Conservation (phyloP, 1,140 invertebrate genomes). For the Cotesia typhae region DNA sequence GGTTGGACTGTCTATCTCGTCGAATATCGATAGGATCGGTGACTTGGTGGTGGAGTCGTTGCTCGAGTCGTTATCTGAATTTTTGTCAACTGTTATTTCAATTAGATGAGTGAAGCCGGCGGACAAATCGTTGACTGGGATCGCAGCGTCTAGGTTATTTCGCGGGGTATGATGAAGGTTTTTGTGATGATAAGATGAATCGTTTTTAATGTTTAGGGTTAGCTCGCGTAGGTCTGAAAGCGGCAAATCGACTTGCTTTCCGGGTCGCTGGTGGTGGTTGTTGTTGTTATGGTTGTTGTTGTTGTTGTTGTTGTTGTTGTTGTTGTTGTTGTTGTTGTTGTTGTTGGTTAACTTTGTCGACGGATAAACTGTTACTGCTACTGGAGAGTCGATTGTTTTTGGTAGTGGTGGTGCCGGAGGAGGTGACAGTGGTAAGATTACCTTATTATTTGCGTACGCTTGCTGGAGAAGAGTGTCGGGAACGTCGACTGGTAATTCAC, state of each 20-base stretch:
- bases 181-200: slow-evolving; percentile 40
- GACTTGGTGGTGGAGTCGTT: neutral
- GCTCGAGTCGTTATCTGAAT: slow-evolving; percentile 23
- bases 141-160: neutral
- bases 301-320: slow-evolving; percentile 44
- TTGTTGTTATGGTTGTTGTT: slow-evolving; percentile 44
- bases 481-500: slow-evolving; percentile 98
- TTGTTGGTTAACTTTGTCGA: slow-evolving; percentile 21
- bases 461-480: slow-evolving; percentile 93
- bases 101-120: slow-evolving; percentile 27
- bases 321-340: slow-evolving; percentile 42
- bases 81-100: slow-evolving; percentile 33
- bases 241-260: slow-evolving; percentile 31
- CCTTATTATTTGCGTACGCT: slow-evolving; percentile 86
- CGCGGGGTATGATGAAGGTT: slow-evolving; percentile 1
- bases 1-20: neutral
- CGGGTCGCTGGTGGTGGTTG: slow-evolving; percentile 46
- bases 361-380: slow-evolving; percentile 4
- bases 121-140: slow-evolving; percentile 4
- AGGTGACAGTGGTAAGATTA: slow-evolving; percentile 62
- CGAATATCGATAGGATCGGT: slow-evolving; percentile 36
- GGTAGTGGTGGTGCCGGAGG: too few species aligned
- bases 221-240: slow-evolving; percentile 35
- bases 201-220: slow-evolving; percentile 58
- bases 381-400: too few species aligned